Conservation (phyloP, 2,888 invertebrate species). For the Lordiphosa andalusiaca region DNA sequence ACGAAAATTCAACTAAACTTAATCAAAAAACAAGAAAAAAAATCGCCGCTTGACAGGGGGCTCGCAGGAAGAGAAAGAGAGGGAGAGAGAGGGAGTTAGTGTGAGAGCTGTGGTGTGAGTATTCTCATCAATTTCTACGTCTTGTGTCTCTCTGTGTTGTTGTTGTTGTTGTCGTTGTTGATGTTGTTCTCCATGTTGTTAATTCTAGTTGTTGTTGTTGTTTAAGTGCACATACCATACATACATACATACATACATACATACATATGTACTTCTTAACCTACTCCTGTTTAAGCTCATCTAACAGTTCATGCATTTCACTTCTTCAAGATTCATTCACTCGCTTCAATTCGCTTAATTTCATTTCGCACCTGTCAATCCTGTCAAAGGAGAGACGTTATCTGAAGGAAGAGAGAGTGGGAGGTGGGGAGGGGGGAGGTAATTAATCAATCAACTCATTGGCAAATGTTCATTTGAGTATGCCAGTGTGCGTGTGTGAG, state of each 20-base stretch:
- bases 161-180: constrained; percentile 11
- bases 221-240: constrained; percentile 6
- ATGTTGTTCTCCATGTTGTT: constrained; percentile 9
- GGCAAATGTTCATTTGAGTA: neutral
- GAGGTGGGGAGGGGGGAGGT: too few relatives aligned
- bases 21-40: constrained; percentile 11
- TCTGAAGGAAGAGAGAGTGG: neutral
- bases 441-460: neutral
- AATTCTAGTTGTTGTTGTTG: constrained; percentile 12
- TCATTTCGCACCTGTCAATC: constrained; percentile 9
- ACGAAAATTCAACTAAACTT: constrained; percentile 12
- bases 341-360: constrained; percentile 12
- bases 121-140: constrained; percentile 13
- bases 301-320: neutral
- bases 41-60: neutral
- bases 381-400: neutral
- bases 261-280: neutral
- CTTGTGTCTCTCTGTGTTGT: constrained; percentile 18
- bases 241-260: neutral
- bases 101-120: constrained; percentile 29
- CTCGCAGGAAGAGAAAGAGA: neutral
- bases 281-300: neutral
- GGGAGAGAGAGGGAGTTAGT: constrained; percentile 6
- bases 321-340: neutral
- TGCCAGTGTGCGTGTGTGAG: neutral